phyloP scores from a whole-genome alignment of 1,140 invertebrate genomes.

The Dolichoris vasculosae region DNA sequence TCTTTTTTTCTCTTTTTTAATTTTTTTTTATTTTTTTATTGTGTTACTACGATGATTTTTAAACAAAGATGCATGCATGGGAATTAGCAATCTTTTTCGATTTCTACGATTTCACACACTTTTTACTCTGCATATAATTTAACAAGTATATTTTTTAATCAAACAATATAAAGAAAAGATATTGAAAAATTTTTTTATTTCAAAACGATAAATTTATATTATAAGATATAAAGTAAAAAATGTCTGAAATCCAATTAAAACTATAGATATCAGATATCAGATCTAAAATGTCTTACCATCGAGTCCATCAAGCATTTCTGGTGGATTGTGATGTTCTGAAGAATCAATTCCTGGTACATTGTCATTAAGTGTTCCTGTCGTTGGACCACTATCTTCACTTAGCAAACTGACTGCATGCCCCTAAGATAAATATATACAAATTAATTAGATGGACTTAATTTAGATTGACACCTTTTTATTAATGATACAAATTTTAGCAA shows the following conservation, averaged over 20 bases:
- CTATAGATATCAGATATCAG: constrained; percentile 51
- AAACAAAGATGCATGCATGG: constrained; percentile 73
- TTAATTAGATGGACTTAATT: not conserved
- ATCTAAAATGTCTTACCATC: constrained; percentile 71
- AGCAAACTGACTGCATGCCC: constrained; percentile 69
- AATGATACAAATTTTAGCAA: not conserved
- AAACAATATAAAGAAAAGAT: not conserved
- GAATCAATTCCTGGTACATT: constrained; percentile 68
- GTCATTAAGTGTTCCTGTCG: constrained; percentile 68
- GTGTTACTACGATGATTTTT: constrained; percentile 64
- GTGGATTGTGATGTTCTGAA: constrained; percentile 72
- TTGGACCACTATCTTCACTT: constrained; percentile 68
- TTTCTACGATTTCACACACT: constrained; percentile 69
- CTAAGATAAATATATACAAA: constrained; percentile 54
- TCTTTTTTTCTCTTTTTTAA: constrained; percentile 52
- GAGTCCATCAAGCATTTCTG: constrained; percentile 73
- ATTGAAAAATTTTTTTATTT: not conserved
- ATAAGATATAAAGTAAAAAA: constrained; percentile 48
- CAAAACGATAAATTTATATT: not conserved
- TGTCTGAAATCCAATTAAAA: constrained; percentile 57
- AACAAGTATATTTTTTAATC: not conserved
- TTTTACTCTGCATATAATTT: constrained; percentile 38
- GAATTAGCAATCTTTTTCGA: constrained; percentile 66
- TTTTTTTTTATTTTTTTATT: constrained; percentile 20
- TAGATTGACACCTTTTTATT: not conserved